Percentiles rank a stretch among this genome's conserved stretches.
phyloP scores from a whole-genome alignment of 2,888 invertebrate genomes.

The Meganola albula region DNA sequence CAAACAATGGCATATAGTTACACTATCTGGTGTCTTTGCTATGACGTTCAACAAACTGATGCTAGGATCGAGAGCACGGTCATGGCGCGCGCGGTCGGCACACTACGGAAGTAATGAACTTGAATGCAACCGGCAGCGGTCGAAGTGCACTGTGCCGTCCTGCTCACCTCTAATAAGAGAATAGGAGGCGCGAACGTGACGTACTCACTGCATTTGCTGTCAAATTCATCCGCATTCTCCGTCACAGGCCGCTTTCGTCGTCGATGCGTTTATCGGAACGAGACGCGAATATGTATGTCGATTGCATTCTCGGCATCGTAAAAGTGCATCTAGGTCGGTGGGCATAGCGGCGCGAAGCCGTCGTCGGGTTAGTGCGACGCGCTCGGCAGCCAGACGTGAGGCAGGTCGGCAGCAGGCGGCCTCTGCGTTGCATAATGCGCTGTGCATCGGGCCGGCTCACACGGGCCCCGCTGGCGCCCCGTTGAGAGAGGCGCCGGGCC shows the following conservation, averaged over 20 bases:
- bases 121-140: conserved; percentile 69
- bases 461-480: conserved; percentile 37
- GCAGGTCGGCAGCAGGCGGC: conserved; percentile 60
- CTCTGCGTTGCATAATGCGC: conserved; percentile 65
- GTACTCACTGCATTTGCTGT: conserved; percentile 71
- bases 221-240: conserved; percentile 75
- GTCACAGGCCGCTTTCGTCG: conserved; percentile 76
- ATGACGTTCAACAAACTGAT: conserved; percentile 33
- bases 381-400: conserved; percentile 67
- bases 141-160: conserved; percentile 59
- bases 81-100: conserved; percentile 57
- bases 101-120: conserved; percentile 78
- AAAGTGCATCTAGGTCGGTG: conserved; percentile 77
- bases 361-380: conserved; percentile 64
- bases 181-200: conserved; percentile 67
- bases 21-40: conserved; percentile 7
- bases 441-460: conserved; percentile 48
- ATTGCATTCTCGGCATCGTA: conserved; percentile 72
- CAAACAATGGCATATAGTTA: conserved; percentile 6
- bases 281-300: conserved; percentile 77
- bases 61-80: conserved; percentile 59
- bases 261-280: conserved; percentile 77
- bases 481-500: conserved; percentile 30
- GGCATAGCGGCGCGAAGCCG: conserved; percentile 57
- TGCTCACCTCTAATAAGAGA: conserved; percentile 54